These are phyloP conservation scores for Myathropa florea DNA, from an alignment of 2,888 invertebrate genomes.

Conservation along the genomic window DNA sequence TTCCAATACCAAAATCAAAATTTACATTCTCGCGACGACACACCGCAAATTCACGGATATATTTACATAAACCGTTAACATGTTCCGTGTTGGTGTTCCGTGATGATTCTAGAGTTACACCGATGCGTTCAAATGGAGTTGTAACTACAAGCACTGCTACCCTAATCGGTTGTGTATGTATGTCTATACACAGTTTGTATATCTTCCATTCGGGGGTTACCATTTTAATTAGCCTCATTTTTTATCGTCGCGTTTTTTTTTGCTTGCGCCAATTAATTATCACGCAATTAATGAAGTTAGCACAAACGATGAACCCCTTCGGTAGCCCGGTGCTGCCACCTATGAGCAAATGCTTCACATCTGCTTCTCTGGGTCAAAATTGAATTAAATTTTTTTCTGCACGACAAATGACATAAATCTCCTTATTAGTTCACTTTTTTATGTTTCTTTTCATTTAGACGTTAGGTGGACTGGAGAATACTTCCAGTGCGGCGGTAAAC, in stretches of 20 bases:
- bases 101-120: neutral
- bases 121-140: neutral
- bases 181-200: neutral
- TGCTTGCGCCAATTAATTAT: neutral
- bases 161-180: neutral
- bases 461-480: neutral
- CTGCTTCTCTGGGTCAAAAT: neutral
- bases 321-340: neutral
- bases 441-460: neutral
- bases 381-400: too few species aligned
- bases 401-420: too few species aligned
- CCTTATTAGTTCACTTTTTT: neutral
- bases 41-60: neutral
- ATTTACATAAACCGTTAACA: conserved; percentile 19
- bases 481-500: conserved; percentile 39
- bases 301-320: neutral
- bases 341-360: neutral
- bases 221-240: neutral
- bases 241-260: neutral
- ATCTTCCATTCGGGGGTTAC: neutral
- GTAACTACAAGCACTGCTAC: neutral
- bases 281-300: neutral
- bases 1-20: neutral
- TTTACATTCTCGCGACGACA: conserved; percentile 14
- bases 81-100: neutral